Conservation (phyloP, 2,797 vertebrate species). For the Naso thynnoides region DNA sequence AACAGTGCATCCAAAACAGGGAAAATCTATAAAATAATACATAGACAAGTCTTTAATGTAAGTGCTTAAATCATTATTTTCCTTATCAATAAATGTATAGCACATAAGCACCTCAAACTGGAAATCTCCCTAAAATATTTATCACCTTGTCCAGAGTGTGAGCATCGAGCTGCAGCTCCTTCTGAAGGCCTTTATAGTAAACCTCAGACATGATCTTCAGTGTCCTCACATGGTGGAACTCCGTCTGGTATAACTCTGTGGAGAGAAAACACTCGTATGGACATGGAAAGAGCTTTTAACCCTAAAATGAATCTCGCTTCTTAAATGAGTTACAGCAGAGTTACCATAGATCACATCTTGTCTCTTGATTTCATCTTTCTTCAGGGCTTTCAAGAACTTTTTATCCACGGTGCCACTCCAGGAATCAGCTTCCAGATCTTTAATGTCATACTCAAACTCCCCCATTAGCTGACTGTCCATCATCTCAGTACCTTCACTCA, state of each 20-base stretch:
- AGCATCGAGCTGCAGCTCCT: slow-evolving; percentile 89
- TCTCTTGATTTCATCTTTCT: slow-evolving; percentile 92
- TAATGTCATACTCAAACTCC: slow-evolving; percentile 91
- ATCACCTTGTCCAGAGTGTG: slow-evolving; percentile 86
- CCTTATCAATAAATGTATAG: background rate
- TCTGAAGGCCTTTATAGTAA: slow-evolving; percentile 90
- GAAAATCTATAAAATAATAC: slow-evolving; percentile 79
- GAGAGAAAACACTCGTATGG: background rate
- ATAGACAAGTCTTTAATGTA: background rate
- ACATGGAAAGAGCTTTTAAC: background rate
- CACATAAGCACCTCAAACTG: background rate
- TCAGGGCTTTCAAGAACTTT: slow-evolving; percentile 89
- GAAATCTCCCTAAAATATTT: background rate
- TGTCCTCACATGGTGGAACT: slow-evolving; percentile 94
- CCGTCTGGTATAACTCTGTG: slow-evolving; percentile 93
- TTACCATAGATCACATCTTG: slow-evolving; percentile 95
- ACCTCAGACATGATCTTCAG: slow-evolving; percentile 95
- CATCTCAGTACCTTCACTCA: slow-evolving; percentile 89
- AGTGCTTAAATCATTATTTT: background rate
- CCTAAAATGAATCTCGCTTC: background rate
- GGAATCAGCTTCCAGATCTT: slow-evolving; percentile 92
- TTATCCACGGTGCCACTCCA: slow-evolving; percentile 92
- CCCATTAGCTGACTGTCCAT: slow-evolving; percentile 95
- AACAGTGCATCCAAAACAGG: slow-evolving; percentile 91
- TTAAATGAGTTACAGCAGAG: background rate